Base-by-base conservation (phyloP, 2,888 invertebrate genomes). In the Spilarctia lutea region DNA sequence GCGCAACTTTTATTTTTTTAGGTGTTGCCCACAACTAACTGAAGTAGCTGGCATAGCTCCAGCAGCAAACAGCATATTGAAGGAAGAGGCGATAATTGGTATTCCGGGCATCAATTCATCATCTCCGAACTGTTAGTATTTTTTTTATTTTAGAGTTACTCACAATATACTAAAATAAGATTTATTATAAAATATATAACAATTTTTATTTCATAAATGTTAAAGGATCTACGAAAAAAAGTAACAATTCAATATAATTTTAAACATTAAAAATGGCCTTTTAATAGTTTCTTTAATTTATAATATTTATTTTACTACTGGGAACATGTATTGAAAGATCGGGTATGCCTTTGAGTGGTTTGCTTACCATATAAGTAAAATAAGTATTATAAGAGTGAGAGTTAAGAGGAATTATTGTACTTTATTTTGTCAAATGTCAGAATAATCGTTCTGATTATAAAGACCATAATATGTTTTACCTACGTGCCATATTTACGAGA, bases 111-210 rank as follows among this genome's bases (percentile, higher is more conserved):
- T 95, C 74, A 94, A 93, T 74, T 92, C 94, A 0, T 92, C 94
- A 0, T 94, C 96, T 0, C 95, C 94, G 0, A 95, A 94, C 82
- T 94, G 96, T 95, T 88, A 96, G 98, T 92, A 77, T 73, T 60
- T 71, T 45, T 71, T n/a, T 56, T 24, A 24, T 56, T 2, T 10
- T 56, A 56, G 8, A 24, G 2, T 13, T 27, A 35, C 11, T 10
- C 10, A 2, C 10, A 45, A 45, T 45, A 20, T 52, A 52, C 52
- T 52, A 27, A 60, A 60, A 27, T 24, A 24, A 20, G 24, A 7
- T n/a, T n/a, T n/a, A n/a, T n/a, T n/a, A n/a, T n/a, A n/a, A n/a
- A n/a, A 52, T 7, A 52, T 2, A 52, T 7, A 7, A 7, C 1
- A 24, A 3, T 48, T 48, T 6, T 48, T 20, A 48, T 48, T 48